Evolutionary conservation across 2,888 invertebrate species (phyloP), one percentile per base, ranked within the genome.

Genomic region (Leptogaster cylindrica): DNA sequence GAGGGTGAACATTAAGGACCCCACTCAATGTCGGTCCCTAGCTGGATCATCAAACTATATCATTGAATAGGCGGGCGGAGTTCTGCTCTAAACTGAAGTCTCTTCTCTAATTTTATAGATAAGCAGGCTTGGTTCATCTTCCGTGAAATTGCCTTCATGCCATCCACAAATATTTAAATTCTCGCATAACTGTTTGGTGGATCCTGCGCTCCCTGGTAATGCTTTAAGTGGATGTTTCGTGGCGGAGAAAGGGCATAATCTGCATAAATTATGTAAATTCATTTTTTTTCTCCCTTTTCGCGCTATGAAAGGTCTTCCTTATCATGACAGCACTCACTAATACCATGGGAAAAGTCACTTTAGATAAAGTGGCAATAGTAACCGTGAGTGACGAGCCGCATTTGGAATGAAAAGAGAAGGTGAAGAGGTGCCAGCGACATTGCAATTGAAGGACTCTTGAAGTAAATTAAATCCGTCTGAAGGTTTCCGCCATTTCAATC

Each of bases 71-170:
- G 28, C 28, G 44, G 44, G 41, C 28, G 44, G 44, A 10, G 18
- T 12, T 2, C 7, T 50, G 2, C 27, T 12, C 14, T 28, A 33
- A 36, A 12, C 36, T 5, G 14, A 27, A 61, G 44, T 41, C 12
- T 41, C 44, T 50, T 10, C 61, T 70, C 67, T 70, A 70, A 70
- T 70, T 70, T 67, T 63, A 65, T 67, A 70, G 70, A 70, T 70
- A 70, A 70, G 70, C 70, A 65, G 61, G 50, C 41, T 63, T 61
- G 63, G 70, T 70, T 67, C 70, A 70, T 70, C 70, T 70, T 67
- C 70, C 70, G 70, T 70, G 70, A 70, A 70, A 70, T 70, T 70
- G 70, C 70, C 70, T 70, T 70, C 67, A 67, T 61, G 67, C 65
- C 46, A 65, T 70, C 70, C 67, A 65, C 67, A 70, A 67, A 70